phyloP scores from a whole-genome alignment of 2,113 vertebrate genomes.

The Hippocampus comes region DNA sequence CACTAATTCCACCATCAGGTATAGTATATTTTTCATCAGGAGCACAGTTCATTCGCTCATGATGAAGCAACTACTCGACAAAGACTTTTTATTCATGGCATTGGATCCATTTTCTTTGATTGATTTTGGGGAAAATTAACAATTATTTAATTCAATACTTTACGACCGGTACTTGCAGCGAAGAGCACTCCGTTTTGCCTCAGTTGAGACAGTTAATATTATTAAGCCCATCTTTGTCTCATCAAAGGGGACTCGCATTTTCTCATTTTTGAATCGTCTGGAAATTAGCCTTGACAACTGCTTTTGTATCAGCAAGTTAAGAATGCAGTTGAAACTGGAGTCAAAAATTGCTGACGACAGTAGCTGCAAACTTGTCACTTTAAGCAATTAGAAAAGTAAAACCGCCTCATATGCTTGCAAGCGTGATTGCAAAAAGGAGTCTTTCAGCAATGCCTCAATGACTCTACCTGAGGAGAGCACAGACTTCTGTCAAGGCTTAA shows the following conservation, averaged over 20 bases:
- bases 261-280: background rate
- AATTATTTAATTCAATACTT: background rate
- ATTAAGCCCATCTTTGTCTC: background rate
- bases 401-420: too few species aligned
- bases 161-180: background rate
- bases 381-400: too few species aligned
- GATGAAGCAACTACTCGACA: background rate
- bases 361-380: too few species aligned
- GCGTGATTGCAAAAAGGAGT: too few species aligned
- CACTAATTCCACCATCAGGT: background rate
- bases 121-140: background rate
- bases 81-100: background rate
- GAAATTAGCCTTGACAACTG: background rate
- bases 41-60: background rate
- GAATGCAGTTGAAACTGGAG: background rate
- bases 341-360: too few species aligned
- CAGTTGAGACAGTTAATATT: background rate
- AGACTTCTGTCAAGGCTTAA: too few species aligned
- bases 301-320: background rate
- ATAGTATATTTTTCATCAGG: background rate
- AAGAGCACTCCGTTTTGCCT: background rate
- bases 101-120: background rate
- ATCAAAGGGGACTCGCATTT: background rate
- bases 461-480: too few species aligned
- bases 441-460: too few species aligned